Evolutionary conservation across 1,140 invertebrate species (phyloP), one percentile per base, ranked within the genome.

Genomic region (Callitettix versicolor): DNA sequence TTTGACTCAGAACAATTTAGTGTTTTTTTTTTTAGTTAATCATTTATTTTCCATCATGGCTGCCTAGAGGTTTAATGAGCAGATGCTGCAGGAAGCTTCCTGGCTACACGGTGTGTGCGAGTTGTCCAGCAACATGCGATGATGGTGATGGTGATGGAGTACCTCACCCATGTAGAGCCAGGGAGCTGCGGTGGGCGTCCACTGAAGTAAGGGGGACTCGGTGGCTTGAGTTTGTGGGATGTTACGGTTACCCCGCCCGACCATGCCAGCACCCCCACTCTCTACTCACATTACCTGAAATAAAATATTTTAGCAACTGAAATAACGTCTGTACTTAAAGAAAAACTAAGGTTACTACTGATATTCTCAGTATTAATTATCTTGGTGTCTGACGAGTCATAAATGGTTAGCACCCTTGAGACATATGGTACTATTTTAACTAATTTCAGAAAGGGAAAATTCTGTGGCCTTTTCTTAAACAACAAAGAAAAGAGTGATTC

Each of bases 21-120:
- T 30, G 3, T 30, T 9, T 30, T 30, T 30, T 30, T 30, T 30
- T 4, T 4, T 4, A 30, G 9, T 30, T 30, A 30, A 30, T 30
- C 3, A 30, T 30, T 30, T 4, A 9, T 30, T 30, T 30, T 30
- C 9, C 3, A 30, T 30, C 9, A 30, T 4, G 9, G 26, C 26
- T 30, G 26, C 26, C 24, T 64, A 73, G 55, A 76, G 68, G 65
- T 76, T 76, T 12, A 76, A 67, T 59, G 74, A 75, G 65, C 74
- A 76, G 67, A 76, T 75, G 52, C 72, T 71, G 64, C 74, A 76
- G 14, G 59, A 51, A 51, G 70, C 68, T 65, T 73, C 71, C 56
- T 70, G 66, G 58, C 71, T 68, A 60, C 73, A 74, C 52, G 71
- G 70, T 24, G 53, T 33, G 41, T 58, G 44, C 33, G 51, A 54